A percentile compares a stretch with the other conserved stretches of the same genome.
These are phyloP conservation scores for Helostoma temminkii DNA, from an alignment of 2,797 vertebrate genomes.

Conservation along the genomic window DNA sequence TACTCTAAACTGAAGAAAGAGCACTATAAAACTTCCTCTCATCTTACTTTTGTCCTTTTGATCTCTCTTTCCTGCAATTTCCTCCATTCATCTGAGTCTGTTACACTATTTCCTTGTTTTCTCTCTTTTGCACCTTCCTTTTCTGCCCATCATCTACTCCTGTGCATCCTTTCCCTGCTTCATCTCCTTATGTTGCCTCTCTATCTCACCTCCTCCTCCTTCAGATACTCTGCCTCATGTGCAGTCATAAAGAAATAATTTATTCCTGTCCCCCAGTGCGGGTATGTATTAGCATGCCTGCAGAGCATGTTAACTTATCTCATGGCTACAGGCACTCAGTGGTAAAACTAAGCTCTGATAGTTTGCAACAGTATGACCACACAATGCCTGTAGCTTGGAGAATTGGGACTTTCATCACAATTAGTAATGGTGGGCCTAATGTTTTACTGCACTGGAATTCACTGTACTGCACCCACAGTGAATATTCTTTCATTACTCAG, in stretches of 20 bases:
- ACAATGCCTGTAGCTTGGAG: constrained; percentile 73
- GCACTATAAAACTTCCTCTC: constrained; percentile 27
- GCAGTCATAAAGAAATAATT: constrained; percentile 80
- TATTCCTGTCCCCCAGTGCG: constrained; percentile 67
- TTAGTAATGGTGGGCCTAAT: constrained; percentile 74
- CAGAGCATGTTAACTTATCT: constrained; percentile 83
- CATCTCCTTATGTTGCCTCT: constrained; percentile 52
- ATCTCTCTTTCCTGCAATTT: constrained; percentile 16
- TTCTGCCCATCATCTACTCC: constrained; percentile 44
- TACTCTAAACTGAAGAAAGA: constrained; percentile 48
- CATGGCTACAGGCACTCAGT: constrained; percentile 73
- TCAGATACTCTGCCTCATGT: constrained; percentile 68
- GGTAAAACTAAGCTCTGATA: constrained; percentile 81
- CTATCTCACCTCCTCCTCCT: constrained; percentile 38
- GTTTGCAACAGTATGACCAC: constrained; percentile 78
- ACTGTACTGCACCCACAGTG: constrained; percentile 44
- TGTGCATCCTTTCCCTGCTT: constrained; percentile 33
- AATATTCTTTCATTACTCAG: constrained; percentile 36
- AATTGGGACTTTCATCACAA: constrained; percentile 77
- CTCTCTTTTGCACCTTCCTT: constrained; percentile 26
- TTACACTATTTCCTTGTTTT: constrained; percentile 4
- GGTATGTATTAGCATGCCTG: constrained; percentile 75
- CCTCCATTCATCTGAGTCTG: constrained; percentile 19
- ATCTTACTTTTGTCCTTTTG: constrained; percentile 38
- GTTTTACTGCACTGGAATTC: constrained; percentile 71